Base-by-base conservation (phyloP, 2,113 vertebrate genomes). In the Orycteropus afer region DNA sequence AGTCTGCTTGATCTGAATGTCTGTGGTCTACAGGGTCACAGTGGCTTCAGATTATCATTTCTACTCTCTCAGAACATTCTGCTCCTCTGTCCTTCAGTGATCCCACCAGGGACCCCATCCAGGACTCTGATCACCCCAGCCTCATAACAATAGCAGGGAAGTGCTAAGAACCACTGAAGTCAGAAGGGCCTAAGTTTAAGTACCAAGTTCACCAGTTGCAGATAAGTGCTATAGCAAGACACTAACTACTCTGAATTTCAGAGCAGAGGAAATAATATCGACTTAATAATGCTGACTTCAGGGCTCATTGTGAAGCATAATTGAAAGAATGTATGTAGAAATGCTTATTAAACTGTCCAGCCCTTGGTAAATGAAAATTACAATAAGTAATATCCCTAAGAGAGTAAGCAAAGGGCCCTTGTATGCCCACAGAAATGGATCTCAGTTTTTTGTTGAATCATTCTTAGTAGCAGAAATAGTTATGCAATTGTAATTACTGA, bases 391-490 rank as follows among this genome's bases (percentile, higher is more conserved):
- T 55, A 86, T 10, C n/a, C n/a, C 12, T 20, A 74, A 76, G 1
- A 71, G 15, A 42, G 37, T 47, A 67, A 47, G 47, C 49, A 80
- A 84, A 55, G 57, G 25, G 42, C 40, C 65, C 42, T 23, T 67
- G 23, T 45, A 8, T 14, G 2, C 34, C 7, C 55, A 34, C 18
- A 40, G 15, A 71, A 90, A 82, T 14, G 20, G 69, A 69, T 27
- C 29, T n/a, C 20, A 3, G 22, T 71, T 65, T 85, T 37, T 51
- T 92, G n/a, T 45, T 78, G 45, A 91, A 29, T 94, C 71, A 80
- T 63, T 57, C 86, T 93, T 59, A 63, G n/a, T 6, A 37, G 61
- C 27, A 74, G 86, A 90, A 45, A 42, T 10, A 79, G 22, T 53
- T 22, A 25, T 29, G 7, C 4, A 51, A 22, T 29, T 22, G 1